A percentile compares a stretch with the other conserved stretches of the same genome.
These are phyloP conservation scores for Sebastes oblongus DNA, from an alignment of 2,797 vertebrate genomes.

Conservation along the genomic window DNA sequence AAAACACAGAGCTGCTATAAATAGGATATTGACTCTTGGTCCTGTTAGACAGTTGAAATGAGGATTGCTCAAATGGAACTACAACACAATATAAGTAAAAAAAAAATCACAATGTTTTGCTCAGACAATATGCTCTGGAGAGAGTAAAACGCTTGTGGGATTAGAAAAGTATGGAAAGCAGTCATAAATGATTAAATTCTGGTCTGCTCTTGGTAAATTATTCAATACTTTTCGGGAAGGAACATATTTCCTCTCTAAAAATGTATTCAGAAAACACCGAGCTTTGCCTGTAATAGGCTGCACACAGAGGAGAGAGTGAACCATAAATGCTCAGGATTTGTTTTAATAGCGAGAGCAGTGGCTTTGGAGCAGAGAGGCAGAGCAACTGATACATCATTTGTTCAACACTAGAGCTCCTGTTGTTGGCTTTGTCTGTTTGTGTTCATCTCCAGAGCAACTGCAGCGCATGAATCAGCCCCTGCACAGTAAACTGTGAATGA, in stretches of 20 bases:
- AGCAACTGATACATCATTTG: slow-evolving; percentile 25
- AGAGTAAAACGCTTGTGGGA: not conserved
- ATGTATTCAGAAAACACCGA: not conserved
- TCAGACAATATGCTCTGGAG: not conserved
- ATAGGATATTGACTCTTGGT: not conserved
- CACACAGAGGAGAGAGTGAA: not conserved
- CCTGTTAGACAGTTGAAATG: not conserved
- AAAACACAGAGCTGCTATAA: not conserved
- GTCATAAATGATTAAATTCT: not conserved
- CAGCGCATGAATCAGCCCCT: slow-evolving; percentile 33
- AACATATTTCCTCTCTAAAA: not conserved
- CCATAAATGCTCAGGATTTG: not conserved
- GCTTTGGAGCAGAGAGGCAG: not conserved
- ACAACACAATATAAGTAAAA: too few relatives aligned
- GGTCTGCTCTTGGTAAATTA: not conserved
- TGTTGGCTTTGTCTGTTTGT: slow-evolving; percentile 45
- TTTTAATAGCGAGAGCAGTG: not conserved
- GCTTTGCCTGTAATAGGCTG: not conserved
- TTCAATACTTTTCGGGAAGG: not conserved
- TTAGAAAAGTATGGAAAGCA: not conserved
- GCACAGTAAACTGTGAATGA: slow-evolving; percentile 26
- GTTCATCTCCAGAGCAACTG: slow-evolving; percentile 60
- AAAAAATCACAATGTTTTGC: not conserved
- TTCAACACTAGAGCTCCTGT: slow-evolving; percentile 10
- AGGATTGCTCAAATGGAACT: not conserved